These are phyloP conservation scores for Hyles lineata DNA, from an alignment of 2,888 invertebrate species.

Conservation along the genomic window DNA sequence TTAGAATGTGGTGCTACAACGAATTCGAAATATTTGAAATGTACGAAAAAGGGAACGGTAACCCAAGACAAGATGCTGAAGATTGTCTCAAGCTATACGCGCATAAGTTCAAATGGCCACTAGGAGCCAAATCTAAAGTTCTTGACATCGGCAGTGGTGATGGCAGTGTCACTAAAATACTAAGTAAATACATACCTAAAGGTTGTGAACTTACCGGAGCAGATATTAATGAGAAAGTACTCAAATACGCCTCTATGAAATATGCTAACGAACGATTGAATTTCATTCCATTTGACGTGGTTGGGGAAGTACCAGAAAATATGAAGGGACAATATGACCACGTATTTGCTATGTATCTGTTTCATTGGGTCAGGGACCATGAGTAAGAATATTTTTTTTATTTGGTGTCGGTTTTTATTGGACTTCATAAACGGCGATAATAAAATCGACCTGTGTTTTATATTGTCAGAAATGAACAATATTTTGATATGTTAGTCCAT, in stretches of 20 bases:
- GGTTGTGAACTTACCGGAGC: conserved; percentile 85
- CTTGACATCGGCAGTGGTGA: conserved; percentile 91
- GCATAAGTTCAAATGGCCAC: conserved; percentile 83
- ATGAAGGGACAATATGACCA: conserved; percentile 86
- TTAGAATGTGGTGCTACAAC: neutral
- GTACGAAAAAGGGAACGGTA: conserved; percentile 88
- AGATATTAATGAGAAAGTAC: conserved; percentile 90
- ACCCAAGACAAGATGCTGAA: conserved; percentile 86
- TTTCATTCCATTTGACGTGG: conserved; percentile 85
- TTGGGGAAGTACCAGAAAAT: conserved; percentile 75
- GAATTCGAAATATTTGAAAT: conserved; percentile 51
- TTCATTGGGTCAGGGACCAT: conserved; percentile 92
- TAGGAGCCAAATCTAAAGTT: conserved; percentile 73
- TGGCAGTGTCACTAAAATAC: conserved; percentile 86
- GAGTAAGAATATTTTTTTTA: conserved; percentile 82
- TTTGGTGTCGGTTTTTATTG: too few relatives aligned
- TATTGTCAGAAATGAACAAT: too few relatives aligned
- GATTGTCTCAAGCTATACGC: conserved; percentile 87
- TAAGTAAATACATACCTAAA: conserved; percentile 86
- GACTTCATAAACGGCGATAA: too few relatives aligned
- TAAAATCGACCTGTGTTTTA: too few relatives aligned
- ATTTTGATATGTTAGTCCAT: too few relatives aligned
- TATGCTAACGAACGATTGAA: conserved; percentile 74
- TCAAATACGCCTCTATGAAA: conserved; percentile 86
- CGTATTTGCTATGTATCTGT: conserved; percentile 90